These are phyloP conservation scores for Acyrthosiphon pisum DNA, from an alignment of 1,140 invertebrate species.

Conservation along the genomic window DNA sequence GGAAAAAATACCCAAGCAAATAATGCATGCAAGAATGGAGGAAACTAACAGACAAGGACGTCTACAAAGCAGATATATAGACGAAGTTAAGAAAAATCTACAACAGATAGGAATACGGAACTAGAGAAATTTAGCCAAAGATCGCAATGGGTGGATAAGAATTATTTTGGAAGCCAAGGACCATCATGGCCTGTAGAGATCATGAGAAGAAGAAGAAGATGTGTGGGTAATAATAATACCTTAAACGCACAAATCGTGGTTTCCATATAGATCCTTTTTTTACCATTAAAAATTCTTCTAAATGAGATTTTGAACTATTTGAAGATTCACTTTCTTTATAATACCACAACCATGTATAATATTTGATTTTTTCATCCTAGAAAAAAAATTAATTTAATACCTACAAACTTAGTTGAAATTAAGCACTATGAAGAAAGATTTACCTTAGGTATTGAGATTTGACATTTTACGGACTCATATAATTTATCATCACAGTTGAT, in stretches of 20 bases:
- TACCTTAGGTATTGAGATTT: conserved; percentile 41
- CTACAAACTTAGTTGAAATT: background rate
- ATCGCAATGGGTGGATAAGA: too few species aligned
- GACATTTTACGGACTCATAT: conserved; percentile 37
- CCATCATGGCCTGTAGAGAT: too few species aligned
- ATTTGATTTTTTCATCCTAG: conserved; percentile 44
- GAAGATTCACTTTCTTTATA: conserved; percentile 49
- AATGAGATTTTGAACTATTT: conserved; percentile 7
- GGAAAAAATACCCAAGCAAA: too few species aligned
- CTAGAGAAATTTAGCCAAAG: too few species aligned
- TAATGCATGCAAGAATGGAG: too few species aligned
- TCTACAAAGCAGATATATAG: too few species aligned
- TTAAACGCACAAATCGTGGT: conserved; percentile 46
- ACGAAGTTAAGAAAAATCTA: too few species aligned
- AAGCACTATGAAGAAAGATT: background rate
- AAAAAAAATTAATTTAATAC: background rate
- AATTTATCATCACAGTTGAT: conserved; percentile 25
- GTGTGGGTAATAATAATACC: background rate
- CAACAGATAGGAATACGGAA: too few species aligned
- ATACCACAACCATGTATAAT: conserved; percentile 52
- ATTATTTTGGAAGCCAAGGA: too few species aligned
- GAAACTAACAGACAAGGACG: too few species aligned
- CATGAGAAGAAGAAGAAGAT: too few species aligned
- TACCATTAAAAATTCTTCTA: conserved; percentile 56
- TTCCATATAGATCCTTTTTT: conserved; percentile 43